Evolutionary conservation across 2,888 invertebrate genomes (phyloP), one percentile per base, ranked within the genome.

Genomic region (Ichneumoninae sp.): DNA sequence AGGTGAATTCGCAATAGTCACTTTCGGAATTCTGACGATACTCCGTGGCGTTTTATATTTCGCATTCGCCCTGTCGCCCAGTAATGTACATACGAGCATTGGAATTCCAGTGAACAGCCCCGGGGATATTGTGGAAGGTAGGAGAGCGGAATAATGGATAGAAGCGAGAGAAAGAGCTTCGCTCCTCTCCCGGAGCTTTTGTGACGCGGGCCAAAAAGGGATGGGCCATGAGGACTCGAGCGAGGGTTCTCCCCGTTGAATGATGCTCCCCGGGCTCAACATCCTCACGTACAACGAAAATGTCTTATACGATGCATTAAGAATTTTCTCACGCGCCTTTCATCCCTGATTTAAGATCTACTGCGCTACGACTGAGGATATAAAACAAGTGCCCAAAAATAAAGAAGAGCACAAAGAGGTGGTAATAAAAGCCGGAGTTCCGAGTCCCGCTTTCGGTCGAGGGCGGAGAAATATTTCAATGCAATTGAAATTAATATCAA

Each of bases 401-500:
- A 33, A 30, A 1, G 13, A 47, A 7, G 13, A 50, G 30, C 8
- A 47, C 47, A 33, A 50, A 47, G 33, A n/a, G 13, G 13, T 26
- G 0, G 47, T n/a, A 6, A 30, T 16, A 60, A 60, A 60, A 60
- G 22, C 22, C 60, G 60, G 4, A 16, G 30, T 60, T 26, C 6
- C 60, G 16, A 60, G 7, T 30, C 4, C 30, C 26, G 10, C 5
- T 26, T 3, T 26, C 6, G 60, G 60, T 1, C 1, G 30, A 30
- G 4, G 26, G 22, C 10, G 3, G 13, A 75, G 50, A 40, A 22
- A 66, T 75, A 13, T 66, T 52, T 19, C 19, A 16, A 13, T 66
- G 8, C 8, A 40, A 40, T 76, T 57, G 57, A 78, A 68, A 78
- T 70, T 70, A 26, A 62, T 71, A 65, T 70, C 62, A 78, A 69